Evolutionary conservation across 2,888 invertebrate genomes (phyloP), one percentile per base, ranked within the genome.

Genomic region (Micoletzkya japonica): DNA sequence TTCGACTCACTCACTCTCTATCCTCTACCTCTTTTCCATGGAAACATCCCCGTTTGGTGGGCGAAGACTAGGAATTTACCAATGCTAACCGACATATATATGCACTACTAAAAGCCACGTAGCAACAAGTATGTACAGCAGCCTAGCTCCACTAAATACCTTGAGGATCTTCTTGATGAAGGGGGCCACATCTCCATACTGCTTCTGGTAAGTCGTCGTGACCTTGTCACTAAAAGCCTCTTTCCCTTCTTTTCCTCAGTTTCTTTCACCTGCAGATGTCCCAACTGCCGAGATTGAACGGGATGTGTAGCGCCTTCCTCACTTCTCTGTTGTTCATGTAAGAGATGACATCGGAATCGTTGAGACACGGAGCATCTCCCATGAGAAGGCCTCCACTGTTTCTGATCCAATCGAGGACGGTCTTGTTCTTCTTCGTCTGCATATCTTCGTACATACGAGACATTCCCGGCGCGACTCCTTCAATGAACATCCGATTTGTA

Each of bases 321-420:
- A 83, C 84, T 14, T 32, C 52, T 54, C 54, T 64, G 49, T 74
- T 72, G 72, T 84, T 84, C 83, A 84, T 79, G 75, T 83, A 84
- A 52, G 74, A 72, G 57, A 81, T 73, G 71, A 84, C 74, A 50
- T 81, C 84, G 39, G 84, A 76, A 69, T 84, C 84, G 72, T 84
- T 84, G 54, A 84, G 72, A 70, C 84, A 84, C 24, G 84, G 84
- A 20, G 81, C 80, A 57, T 78, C 82, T 39, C 77, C 76, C 64
- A 64, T 64, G 4, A 26, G 39, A 26, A 64, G 32, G 10, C 64
- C 64, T 6, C 54, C 54, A 32, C 44, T 34, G 6, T 26, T 37
- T 36, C 68, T 26, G 20, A 60, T 50, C 52, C 58, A 70, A 52
- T 64, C 59, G 32, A 60, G 59, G 20, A 57, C 70, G 4, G 54